Conservation (phyloP, 2,113 vertebrate species). For the Rattus norvegicus region GRCr8 NC_086032.1:37742001-37742500, state of each 20-base stretch:
- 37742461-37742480: neutral
- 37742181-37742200: neutral
- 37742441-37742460: no score
- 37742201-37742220: neutral
- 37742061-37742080: no score
- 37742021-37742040: no score
- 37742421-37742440: no score
- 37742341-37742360: neutral
- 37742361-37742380: neutral
- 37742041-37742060: no score
- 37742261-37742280: neutral
- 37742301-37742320: neutral
- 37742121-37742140: no score
- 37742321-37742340: neutral
- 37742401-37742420: neutral
- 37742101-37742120: no score
- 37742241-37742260: neutral
- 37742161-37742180: neutral
- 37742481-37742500: neutral
- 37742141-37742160: neutral
- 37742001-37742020: no score
- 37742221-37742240: neutral
- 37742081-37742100: no score
- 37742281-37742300: neutral
- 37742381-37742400: neutral